Percentiles rank a stretch among this genome's conserved stretches.
Conservation (phyloP, 2,888 invertebrate genomes). For the Noctua janthina region DNA sequence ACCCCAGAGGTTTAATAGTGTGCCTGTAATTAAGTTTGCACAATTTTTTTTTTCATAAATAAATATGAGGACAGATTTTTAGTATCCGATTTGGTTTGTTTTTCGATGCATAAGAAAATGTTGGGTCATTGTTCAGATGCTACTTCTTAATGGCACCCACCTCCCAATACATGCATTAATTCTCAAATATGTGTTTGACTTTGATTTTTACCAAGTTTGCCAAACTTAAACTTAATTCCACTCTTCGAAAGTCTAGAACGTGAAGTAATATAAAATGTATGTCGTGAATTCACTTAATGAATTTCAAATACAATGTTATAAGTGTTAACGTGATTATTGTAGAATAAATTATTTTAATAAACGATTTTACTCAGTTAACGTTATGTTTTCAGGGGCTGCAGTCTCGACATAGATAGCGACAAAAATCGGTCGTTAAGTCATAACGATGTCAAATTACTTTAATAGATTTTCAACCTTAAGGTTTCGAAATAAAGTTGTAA, state of each 20-base stretch:
- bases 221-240: constrained; percentile 35
- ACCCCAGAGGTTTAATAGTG: neutral
- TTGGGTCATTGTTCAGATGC: neutral
- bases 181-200: neutral
- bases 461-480: too few relatives aligned
- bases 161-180: constrained; percentile 8
- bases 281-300: neutral
- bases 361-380: neutral
- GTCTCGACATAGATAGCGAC: too few relatives aligned
- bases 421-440: too few relatives aligned
- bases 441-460: too few relatives aligned
- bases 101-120: neutral
- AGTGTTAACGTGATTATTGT: constrained; percentile 18
- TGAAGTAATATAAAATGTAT: neutral
- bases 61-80: neutral
- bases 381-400: too few relatives aligned
- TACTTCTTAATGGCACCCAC: neutral
- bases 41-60: neutral
- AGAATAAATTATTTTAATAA: constrained; percentile 32
- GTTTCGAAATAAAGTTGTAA: too few relatives aligned
- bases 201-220: neutral
- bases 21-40: neutral
- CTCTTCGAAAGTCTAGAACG: constrained; percentile 26
- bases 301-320: neutral
- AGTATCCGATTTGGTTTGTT: neutral